Evolutionary conservation across 2,797 vertebrate genomes (phyloP).

Genomic region (Lutjanus campechanus): DNA sequence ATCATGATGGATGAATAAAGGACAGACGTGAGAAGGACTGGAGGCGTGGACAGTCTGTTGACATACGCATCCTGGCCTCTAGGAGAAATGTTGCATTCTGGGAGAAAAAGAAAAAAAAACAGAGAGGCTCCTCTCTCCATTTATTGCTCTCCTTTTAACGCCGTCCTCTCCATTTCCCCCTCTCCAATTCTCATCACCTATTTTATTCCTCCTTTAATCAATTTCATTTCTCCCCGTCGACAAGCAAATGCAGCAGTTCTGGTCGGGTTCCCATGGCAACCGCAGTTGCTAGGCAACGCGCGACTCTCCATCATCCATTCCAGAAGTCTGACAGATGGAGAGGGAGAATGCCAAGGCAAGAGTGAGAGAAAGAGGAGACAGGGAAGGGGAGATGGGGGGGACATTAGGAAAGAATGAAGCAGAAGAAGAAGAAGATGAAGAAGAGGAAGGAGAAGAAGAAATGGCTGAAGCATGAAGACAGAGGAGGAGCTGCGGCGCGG

Average conservation of each 20-base stretch:
- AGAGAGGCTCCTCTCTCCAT: background rate
- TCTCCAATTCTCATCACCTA: conserved; percentile 60
- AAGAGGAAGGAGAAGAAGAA: background rate
- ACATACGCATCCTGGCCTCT: conserved; percentile 39
- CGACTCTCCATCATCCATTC: conserved; percentile 89
- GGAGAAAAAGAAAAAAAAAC: background rate
- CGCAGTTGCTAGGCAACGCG: conserved; percentile 87
- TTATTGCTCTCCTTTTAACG: conserved; percentile 35
- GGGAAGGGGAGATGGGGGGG: background rate
- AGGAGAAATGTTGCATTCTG: conserved; percentile 49
- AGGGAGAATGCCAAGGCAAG: conserved; percentile 60
- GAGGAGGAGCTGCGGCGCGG: conserved; percentile 18
- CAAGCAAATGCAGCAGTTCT: conserved; percentile 83
- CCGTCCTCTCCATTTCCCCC: conserved; percentile 15
- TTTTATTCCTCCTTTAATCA: conserved; percentile 85
- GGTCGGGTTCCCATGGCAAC: conserved; percentile 82
- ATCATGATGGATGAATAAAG: conserved; percentile 48
- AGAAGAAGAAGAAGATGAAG: background rate
- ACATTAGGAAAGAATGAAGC: conserved; percentile 21
- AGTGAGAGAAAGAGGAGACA: conserved; percentile 38
- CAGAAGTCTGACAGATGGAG: conserved; percentile 86
- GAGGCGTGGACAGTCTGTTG: conserved; percentile 50
- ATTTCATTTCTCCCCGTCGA: conserved; percentile 84
- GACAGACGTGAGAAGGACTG: conserved; percentile 44
- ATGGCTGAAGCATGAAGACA: conserved; percentile 19